phyloP scores from a whole-genome alignment of 2,888 invertebrate genomes.

The Hololepta plana region DNA sequence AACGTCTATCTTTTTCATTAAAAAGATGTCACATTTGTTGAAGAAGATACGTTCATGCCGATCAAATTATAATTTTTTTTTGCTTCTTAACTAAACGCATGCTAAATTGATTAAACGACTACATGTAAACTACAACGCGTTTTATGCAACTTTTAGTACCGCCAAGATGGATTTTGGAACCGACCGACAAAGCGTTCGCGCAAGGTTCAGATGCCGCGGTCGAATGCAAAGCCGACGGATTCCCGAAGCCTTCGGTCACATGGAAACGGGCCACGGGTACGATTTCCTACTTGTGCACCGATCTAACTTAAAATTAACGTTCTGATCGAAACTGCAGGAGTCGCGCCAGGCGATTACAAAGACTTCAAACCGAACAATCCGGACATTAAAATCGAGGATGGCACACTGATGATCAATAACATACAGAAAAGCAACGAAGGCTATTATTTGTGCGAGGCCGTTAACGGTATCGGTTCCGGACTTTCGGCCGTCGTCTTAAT shows the following conservation, averaged over 20 bases:
- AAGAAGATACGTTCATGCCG: constrained; percentile 3
- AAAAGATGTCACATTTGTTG: too few species aligned
- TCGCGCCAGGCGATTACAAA: constrained; percentile 83
- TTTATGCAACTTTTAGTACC: constrained; percentile 51
- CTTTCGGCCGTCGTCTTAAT: constrained; percentile 86
- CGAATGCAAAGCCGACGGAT: constrained; percentile 92
- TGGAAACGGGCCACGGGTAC: constrained; percentile 93
- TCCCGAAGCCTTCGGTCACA: constrained; percentile 83
- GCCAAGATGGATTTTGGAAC: constrained; percentile 89
- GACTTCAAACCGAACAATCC: constrained; percentile 81
- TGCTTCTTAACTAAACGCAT: too few species aligned
- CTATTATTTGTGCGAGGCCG: constrained; percentile 88
- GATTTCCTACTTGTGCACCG: constrained; percentile 9
- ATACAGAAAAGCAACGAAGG: constrained; percentile 90
- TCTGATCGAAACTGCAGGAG: constrained; percentile 37
- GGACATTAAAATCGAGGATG: constrained; percentile 85
- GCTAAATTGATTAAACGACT: too few species aligned
- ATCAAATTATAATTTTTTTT: constrained; percentile 1
- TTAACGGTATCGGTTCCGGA: constrained; percentile 89
- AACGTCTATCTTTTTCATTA: neutral
- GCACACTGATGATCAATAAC: constrained; percentile 74
- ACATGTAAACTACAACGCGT: neutral
- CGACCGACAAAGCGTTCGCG: constrained; percentile 87
- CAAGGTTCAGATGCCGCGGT: constrained; percentile 87
- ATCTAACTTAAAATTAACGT: neutral